Evolutionary conservation across 1,140 invertebrate species (phyloP).

Genomic region (Argopecten irradians): DNA sequence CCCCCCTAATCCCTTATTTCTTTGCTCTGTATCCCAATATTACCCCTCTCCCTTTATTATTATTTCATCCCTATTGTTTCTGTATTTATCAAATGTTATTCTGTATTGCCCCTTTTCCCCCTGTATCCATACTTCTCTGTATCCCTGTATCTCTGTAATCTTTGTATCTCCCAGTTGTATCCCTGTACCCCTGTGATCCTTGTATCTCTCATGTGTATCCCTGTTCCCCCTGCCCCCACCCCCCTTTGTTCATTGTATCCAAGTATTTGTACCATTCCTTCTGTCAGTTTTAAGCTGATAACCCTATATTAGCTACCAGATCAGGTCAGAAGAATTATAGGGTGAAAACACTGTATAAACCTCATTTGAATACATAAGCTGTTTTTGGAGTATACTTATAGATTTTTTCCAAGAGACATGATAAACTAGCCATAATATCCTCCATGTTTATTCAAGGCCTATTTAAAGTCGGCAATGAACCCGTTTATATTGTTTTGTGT

Average conservation of each 20-base stretch:
- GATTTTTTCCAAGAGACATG: not conserved
- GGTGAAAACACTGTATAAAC: not conserved
- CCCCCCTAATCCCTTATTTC: not conserved
- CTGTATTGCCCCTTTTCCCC: too few relatives aligned
- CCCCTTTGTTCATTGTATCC: too few relatives aligned
- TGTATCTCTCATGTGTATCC: too few relatives aligned
- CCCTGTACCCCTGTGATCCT: too few relatives aligned
- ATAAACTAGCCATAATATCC: not conserved
- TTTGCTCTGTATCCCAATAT: not conserved
- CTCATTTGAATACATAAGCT: not conserved
- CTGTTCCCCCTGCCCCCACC: too few relatives aligned
- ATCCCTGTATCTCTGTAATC: too few relatives aligned
- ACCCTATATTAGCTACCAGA: not conserved
- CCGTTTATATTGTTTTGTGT: not conserved
- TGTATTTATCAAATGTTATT: too few relatives aligned
- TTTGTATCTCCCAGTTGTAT: too few relatives aligned
- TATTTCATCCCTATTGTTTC: too few relatives aligned
- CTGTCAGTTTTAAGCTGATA: not conserved
- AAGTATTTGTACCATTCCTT: too few relatives aligned
- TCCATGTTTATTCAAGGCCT: constrained; percentile 17
- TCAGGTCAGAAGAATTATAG: not conserved
- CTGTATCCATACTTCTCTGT: too few relatives aligned
- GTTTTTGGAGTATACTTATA: not conserved
- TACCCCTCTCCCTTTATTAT: not conserved
- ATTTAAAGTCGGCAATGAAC: not conserved